Percentiles rank a stretch among this genome's conserved stretches.
phyloP scores from a whole-genome alignment of 2,113 vertebrate genomes.

The Odocoileus virginianus region DNA sequence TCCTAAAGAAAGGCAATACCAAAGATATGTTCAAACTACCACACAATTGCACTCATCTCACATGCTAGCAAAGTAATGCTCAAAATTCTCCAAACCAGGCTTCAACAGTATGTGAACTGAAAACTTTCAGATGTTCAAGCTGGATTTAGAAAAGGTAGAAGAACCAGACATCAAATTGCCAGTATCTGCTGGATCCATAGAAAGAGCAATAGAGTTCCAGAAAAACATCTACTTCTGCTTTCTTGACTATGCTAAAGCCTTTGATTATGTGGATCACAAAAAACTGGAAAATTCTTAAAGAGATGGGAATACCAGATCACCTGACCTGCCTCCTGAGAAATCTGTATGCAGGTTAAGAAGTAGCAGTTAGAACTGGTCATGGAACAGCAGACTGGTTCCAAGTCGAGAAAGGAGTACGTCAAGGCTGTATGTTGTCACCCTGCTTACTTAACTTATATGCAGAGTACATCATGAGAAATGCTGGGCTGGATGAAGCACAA shows the following conservation, averaged over 20 bases:
- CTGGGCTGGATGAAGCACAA: not conserved
- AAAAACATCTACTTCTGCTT: not conserved
- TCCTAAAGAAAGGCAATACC: not conserved
- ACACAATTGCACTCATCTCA: not conserved
- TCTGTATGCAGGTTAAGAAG: not conserved
- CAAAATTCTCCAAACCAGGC: not conserved
- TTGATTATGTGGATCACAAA: not conserved
- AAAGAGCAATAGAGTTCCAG: not conserved
- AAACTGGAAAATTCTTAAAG: not conserved
- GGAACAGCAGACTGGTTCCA: not conserved
- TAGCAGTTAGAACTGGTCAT: not conserved
- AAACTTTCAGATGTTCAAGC: not conserved
- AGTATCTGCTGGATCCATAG: not conserved
- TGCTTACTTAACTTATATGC: not conserved
- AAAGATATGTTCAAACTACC: not conserved
- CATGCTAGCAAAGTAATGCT: not conserved
- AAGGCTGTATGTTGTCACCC: not conserved
- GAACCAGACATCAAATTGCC: not conserved
- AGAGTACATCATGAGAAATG: not conserved
- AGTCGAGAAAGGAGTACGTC: not conserved
- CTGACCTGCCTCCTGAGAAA: not conserved
- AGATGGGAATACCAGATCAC: not conserved
- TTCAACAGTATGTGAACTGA: accelerated
- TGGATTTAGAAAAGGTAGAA: not conserved
- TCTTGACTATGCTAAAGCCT: not conserved